Base-by-base conservation (phyloP, 2,113 vertebrate genomes). In the Prunella himalayana region DNA sequence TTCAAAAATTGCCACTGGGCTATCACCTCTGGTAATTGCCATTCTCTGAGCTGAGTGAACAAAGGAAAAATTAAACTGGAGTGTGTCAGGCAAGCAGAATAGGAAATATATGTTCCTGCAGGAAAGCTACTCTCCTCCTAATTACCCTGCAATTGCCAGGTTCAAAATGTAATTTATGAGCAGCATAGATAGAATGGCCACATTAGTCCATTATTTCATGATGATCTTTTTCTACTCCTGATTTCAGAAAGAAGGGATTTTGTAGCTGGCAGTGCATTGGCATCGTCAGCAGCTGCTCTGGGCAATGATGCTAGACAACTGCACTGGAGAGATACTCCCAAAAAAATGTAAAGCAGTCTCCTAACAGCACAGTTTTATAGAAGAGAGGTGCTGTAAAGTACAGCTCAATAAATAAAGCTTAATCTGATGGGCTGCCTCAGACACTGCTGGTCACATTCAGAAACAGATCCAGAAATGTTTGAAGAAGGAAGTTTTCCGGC, bases 151-250 rank as follows among this genome's bases (percentile, higher is more conserved):
- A 92, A 82, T 96, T 94, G 92, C 87, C 69, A 86, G 47, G 71
- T 94, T 95, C 95, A 95, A 87, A 94, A 92, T 89, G 86, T 94
- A 95, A 96, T 96, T 97, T 96, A 97, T 95, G 92, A 94, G 91
- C 51, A 84, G 79, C 70, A 89, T 63, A 85, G 95, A 77, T 88
- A 92, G 69, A 96, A 96, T 84, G 47, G 65, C 90, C 83, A 88
- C 76, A 80, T 91, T 96, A 94, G 84, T 85, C 82, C 78, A 79
- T 97, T 94, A 93, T 94, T 94, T 90, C 85, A 57, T 71, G 28
- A 89, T 88, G 83, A 90, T 92, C 80, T 89, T 90, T 82, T 82
- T 79, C 65, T 94, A 47, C 60, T 68, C 37, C 54, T 50, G 64
- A 35, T 56, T 92, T 85, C 78, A 37, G 7, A 59, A 71, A 73